Evolutionary conservation across 2,888 invertebrate species (phyloP).

Genomic region (Sceliomorpha sp.): DNA sequence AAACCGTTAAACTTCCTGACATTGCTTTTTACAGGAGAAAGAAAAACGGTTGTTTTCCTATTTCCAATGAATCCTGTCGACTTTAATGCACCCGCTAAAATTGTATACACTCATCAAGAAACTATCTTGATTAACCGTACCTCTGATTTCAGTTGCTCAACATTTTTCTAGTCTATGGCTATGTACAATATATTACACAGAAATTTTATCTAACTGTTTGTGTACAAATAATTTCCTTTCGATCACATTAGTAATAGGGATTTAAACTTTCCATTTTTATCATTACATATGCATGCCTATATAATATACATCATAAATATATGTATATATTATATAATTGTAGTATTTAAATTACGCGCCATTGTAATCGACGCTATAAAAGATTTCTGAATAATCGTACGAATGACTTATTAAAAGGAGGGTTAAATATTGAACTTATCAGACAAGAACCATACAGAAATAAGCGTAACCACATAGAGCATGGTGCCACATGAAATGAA

Average conservation of each 20-base stretch:
- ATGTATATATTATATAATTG: conserved; percentile 27
- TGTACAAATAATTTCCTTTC: conserved; percentile 67
- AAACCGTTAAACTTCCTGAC: neutral
- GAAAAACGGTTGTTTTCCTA: no score
- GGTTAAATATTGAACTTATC: conserved; percentile 21
- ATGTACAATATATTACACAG: conserved; percentile 79
- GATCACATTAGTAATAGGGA: conserved; percentile 3
- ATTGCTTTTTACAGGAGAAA: conserved; percentile 8
- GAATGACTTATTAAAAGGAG: conserved; percentile 3
- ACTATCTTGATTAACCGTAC: conserved; percentile 26
- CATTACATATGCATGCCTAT: conserved; percentile 25
- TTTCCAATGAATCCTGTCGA: no score
- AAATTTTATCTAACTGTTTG: conserved; percentile 67
- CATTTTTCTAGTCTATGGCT: conserved; percentile 65
- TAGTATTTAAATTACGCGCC: no score
- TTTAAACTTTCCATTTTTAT: conserved; percentile 16
- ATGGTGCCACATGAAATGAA: conserved; percentile 73
- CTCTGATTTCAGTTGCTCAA: conserved; percentile 21
- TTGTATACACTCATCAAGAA: no score
- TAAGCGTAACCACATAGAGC: conserved; percentile 73
- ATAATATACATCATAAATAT: conserved; percentile 13
- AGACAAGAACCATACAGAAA: conserved; percentile 63
- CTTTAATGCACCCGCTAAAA: conserved; percentile 23
- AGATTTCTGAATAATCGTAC: no score
- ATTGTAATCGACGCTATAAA: no score